These are phyloP conservation scores for Synergus umbraculus DNA, from an alignment of 2,888 invertebrate species.

Conservation along the genomic window DNA sequence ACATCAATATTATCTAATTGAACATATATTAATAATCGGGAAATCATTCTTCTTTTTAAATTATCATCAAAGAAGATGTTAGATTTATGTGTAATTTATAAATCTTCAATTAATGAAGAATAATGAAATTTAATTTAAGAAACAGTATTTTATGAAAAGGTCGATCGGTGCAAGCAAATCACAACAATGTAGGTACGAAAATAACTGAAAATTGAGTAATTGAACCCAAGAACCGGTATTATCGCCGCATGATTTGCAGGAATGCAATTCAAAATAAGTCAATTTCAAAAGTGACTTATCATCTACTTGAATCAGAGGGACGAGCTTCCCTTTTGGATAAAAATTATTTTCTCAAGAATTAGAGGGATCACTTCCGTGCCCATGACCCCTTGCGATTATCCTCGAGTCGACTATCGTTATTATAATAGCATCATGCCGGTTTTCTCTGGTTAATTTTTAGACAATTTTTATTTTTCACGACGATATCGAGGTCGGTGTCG, in stretches of 20 bases:
- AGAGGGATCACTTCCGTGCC: conserved; percentile 11
- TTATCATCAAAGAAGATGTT: neutral
- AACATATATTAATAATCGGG: neutral
- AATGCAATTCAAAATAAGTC: neutral
- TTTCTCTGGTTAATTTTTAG: conserved; percentile 5
- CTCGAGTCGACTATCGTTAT: neutral
- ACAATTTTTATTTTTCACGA: neutral
- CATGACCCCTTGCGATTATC: neutral
- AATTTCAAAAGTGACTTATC: neutral
- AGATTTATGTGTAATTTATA: neutral
- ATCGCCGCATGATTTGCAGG: neutral
- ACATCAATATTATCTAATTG: neutral
- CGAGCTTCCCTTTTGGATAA: neutral
- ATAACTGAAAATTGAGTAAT: neutral
- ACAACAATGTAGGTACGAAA: neutral
- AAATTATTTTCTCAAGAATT: neutral
- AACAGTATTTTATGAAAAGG: no score
- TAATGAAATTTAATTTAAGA: neutral
- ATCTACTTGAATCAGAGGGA: neutral
- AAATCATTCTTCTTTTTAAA: neutral
- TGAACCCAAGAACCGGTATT: neutral
- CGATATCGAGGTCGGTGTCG: conserved; percentile 38
- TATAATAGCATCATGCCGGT: neutral
- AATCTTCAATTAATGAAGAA: neutral
- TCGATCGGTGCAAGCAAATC: no score